Base-by-base conservation (phyloP, 2,797 vertebrate species). In the Sebastes goodei region DNA sequence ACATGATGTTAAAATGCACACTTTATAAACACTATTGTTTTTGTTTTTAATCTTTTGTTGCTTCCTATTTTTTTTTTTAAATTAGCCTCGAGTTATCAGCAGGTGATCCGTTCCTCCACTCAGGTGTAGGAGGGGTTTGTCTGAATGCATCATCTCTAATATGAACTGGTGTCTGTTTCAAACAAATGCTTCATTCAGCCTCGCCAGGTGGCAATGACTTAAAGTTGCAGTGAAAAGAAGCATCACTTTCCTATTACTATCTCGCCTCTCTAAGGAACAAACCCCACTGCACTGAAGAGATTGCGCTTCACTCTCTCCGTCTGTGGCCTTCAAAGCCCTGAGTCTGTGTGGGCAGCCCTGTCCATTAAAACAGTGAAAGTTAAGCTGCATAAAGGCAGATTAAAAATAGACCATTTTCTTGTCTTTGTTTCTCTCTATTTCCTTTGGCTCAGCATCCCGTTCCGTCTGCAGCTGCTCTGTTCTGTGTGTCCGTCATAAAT, bases 391-490 rank as follows among this genome's bases (percentile, higher is more conserved):
- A 76, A 85, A 80, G 61, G 67, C 63, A 78, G 81, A 86, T 88
- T 88, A 70, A 85, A 90, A 86, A 82, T 70, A 71, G n/a, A 81
- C 27, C 0, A 20, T 78, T 78, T 74, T 81, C n/a, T 76, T 68
- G 68, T 65, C 68, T 76, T 86, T 49, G 32, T 74, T 57, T 63
- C 27, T 73, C 1, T 83, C 69, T 79, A 14, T 70, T 84, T 80
- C 32, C 49, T 85, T 68, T 87, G 57, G 76, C 33, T 66, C 77
- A 23, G 7, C 6, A 2, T 29, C 25, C 42, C n/a, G 38, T 64
- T 84, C 67, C 87, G 42, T 87, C 72, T 82, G 78, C 80, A 76
- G 87, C 86, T 91, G 86, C 71, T 84, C 52, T 67, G 87, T 73
- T 83, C 53, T 69, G 55, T 69, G 55, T 65, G 84, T 70, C 79